A percentile compares a stretch with the other conserved stretches of the same genome.
Conservation (phyloP, 2,113 vertebrate species). For the Pseudolaguvia tuberculata region DNA sequence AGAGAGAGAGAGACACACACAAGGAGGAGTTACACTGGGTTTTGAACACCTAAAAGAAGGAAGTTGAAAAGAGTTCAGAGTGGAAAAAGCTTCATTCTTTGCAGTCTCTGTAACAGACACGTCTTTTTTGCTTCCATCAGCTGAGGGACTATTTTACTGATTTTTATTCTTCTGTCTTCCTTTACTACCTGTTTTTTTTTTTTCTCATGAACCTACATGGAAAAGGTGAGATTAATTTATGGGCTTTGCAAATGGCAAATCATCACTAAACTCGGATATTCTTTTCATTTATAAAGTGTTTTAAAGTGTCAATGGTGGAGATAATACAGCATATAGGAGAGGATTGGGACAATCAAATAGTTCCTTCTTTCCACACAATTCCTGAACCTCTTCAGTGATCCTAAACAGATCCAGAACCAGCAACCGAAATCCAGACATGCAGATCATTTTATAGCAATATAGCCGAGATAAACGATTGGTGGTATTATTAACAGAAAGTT, state of each 20-base stretch:
- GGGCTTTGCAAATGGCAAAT: not conserved
- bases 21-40: conserved; percentile 20
- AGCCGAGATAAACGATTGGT: no score
- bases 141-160: not conserved
- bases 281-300: not conserved
- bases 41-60: conserved; percentile 7
- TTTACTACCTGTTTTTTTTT: not conserved
- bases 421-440: not conserved
- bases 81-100: conserved; percentile 10
- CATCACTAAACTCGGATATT: not conserved
- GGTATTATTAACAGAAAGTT: no score
- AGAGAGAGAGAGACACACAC: no score
- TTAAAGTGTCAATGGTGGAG: not conserved
- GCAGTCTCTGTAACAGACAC: not conserved
- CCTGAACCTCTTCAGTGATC: not conserved
- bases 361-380: not conserved
- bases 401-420: not conserved
- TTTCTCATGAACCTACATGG: not conserved
- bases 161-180: not conserved
- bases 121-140: not conserved
- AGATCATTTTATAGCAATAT: no score
- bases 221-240: conserved; percentile 5
- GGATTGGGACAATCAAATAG: not conserved
- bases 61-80: not conserved
- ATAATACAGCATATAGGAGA: not conserved